These are phyloP conservation scores for Antedon bifida DNA, from an alignment of 35 echinoderm and acorn worm genomes.

Conservation along the genomic window DNA sequence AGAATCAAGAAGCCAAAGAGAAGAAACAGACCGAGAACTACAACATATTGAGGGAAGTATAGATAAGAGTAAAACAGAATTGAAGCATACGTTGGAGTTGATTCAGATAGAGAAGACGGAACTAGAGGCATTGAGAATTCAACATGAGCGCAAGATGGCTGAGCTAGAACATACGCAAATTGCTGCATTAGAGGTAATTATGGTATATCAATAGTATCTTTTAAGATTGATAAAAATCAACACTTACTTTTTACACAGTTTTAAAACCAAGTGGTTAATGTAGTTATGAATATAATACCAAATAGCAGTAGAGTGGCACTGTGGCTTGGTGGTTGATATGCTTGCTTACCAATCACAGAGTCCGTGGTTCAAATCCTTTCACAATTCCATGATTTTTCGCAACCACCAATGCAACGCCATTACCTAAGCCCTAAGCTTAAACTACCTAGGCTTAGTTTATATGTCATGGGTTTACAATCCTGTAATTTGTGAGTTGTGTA, in stretches of 20 bases:
- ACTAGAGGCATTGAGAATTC: constrained; percentile 63
- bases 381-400: too few relatives aligned
- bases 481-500: too few relatives aligned
- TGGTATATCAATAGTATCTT: background rate
- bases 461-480: too few relatives aligned
- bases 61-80: constrained; percentile 60
- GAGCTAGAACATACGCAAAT: constrained; percentile 85
- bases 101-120: constrained; percentile 97
- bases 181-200: constrained; percentile 53
- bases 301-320: background rate
- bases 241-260: background rate
- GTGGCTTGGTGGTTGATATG: too few relatives aligned
- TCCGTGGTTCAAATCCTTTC: background rate
- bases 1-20: constrained; percentile 3
- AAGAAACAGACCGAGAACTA: constrained; percentile 34
- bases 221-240: too few relatives aligned
- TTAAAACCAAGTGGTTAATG: background rate
- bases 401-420: too few relatives aligned
- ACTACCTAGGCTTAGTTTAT: too few relatives aligned
- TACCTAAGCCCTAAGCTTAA: too few relatives aligned
- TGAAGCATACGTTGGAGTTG: constrained; percentile 95
- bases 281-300: too few relatives aligned
- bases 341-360: too few relatives aligned
- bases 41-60: constrained; percentile 23
- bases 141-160: constrained; percentile 63